Evolutionary conservation across 2,113 vertebrate genomes (phyloP).

Genomic region (Brienomyrus longianalis): DNA sequence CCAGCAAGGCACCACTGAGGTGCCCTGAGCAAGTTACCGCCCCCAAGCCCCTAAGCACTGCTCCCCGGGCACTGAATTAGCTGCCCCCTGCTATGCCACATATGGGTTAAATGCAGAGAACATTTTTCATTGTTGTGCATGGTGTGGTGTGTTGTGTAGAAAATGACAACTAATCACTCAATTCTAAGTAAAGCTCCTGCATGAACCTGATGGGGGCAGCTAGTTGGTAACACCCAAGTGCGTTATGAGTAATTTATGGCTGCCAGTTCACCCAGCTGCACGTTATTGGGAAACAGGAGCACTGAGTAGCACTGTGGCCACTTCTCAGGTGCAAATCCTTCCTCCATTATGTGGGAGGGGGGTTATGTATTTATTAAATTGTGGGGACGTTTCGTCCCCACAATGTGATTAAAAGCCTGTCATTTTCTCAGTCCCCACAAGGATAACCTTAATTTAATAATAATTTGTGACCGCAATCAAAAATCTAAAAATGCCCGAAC

Average conservation of each 20-base stretch:
- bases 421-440: not conserved
- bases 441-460: not conserved
- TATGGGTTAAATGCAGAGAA: too few relatives aligned
- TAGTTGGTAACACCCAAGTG: not conserved
- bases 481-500: not conserved
- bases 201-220: not conserved
- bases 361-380: too few relatives aligned
- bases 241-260: not conserved
- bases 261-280: not conserved
- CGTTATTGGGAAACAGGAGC: not conserved
- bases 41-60: too few relatives aligned
- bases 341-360: not conserved
- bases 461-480: not conserved
- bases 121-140: too few relatives aligned
- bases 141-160: too few relatives aligned
- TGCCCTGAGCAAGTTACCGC: too few relatives aligned
- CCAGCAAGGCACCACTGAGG: too few relatives aligned
- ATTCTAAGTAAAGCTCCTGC: not conserved
- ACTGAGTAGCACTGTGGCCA: not conserved
- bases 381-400: too few relatives aligned
- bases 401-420: too few relatives aligned
- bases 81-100: too few relatives aligned
- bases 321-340: not conserved
- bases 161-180: too few relatives aligned
- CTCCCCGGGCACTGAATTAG: too few relatives aligned